Percentiles rank a stretch among this genome's conserved stretches.
Evolutionary conservation across 2,797 vertebrate species (phyloP).

Genomic region (Cheirogaleus major): DNA sequence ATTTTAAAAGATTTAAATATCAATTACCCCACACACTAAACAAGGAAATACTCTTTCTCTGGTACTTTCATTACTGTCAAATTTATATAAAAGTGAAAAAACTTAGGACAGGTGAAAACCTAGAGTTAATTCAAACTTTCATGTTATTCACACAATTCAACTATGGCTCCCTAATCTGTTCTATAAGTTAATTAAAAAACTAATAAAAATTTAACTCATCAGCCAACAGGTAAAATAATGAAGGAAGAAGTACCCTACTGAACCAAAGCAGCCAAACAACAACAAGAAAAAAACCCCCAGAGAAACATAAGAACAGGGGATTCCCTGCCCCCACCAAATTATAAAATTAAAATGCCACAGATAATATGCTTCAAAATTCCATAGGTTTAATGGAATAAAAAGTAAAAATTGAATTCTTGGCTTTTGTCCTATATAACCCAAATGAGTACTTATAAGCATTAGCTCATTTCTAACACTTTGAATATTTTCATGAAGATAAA

Average conservation of each 20-base stretch:
- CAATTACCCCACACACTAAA: slow-evolving; percentile 2
- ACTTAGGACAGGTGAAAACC: neutral
- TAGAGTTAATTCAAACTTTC: slow-evolving; percentile 26
- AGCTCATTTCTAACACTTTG: slow-evolving; percentile 1
- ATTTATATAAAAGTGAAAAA: neutral
- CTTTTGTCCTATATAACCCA: neutral
- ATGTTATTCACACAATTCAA: neutral
- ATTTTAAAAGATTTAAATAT: slow-evolving; percentile 15
- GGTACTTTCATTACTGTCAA: slow-evolving; percentile 3
- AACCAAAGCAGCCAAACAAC: neutral
- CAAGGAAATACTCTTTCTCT: neutral
- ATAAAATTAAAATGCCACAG: neutral
- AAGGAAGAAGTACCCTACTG: neutral
- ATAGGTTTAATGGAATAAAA: neutral
- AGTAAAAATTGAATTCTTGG: neutral
- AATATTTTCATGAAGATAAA: slow-evolving; percentile 24
- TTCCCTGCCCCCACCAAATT: neutral
- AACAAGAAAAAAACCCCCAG: neutral
- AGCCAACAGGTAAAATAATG: neutral
- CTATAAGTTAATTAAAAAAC: neutral
- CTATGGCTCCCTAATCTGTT: neutral
- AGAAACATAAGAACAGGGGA: neutral
- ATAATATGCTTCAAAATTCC: slow-evolving; percentile 4
- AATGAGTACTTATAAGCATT: neutral
- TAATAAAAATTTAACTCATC: slow-evolving; percentile 16